Evolutionary conservation across 2,888 invertebrate genomes (phyloP), one percentile per base, ranked within the genome.

Genomic region (Drosophila demipolita): DNA sequence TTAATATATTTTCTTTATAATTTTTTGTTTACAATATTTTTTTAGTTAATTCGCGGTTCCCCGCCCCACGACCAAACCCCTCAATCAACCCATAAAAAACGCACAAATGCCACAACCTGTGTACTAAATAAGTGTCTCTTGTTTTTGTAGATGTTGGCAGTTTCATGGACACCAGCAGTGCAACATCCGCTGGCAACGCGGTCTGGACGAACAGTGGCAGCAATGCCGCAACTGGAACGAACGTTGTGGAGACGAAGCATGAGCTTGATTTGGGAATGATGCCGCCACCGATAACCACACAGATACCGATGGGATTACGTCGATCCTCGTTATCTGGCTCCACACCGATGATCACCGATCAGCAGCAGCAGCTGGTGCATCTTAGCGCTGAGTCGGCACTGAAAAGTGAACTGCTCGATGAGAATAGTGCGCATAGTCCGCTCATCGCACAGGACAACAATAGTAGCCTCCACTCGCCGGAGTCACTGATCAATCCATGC

Each of bases 401-500:
- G 53, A 96, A 96, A 92, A 95, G 95, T 54, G 95, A 96, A 93
- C 93, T 96, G 54, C 92, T 95, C 45, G 97, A 97, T 91, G 97
- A 97, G 74, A 95, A 94, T 82, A 95, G 94, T 80, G 96, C 96
- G 88, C 96, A 96, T 91, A 91, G 90, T 67, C 91, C 93, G 5
- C 62, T 91, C 8, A 87, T 84, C 4, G 87, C 82, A 2, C 91
- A 92, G 0, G 68, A 55, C 12, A 38, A 26, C 5, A 9, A 9
- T 17, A 15, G 33, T 5, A 33, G 9, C 50, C 80, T 91, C 32
- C 90, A 90, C 52, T 87, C 91, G 2, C 83, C 94, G 12, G 90
- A 89, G 45, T 53, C 85, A 3, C 85, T 94, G 2, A 73, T 94
- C 4, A 73, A 73, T 32, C 84, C 92, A 2, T 87, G 85, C 57